These are phyloP conservation scores for Pseudorhiza aurosa DNA, from an alignment of 30 jellyfish, hydroid and myxozoan species.

Conservation along the genomic window DNA sequence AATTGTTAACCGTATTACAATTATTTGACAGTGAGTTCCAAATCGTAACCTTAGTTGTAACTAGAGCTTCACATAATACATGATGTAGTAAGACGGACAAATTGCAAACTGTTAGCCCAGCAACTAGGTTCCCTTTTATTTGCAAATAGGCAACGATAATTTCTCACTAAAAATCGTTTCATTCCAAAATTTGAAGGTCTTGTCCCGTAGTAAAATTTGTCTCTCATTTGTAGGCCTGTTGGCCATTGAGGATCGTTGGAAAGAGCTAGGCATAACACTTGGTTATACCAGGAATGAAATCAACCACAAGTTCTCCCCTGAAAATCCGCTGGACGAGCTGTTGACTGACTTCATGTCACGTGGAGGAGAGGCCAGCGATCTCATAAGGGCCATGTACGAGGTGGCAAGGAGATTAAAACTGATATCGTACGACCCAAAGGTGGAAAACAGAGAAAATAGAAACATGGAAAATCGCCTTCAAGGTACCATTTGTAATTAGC, in stretches of 20 bases:
- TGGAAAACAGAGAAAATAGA: conserved; percentile 84
- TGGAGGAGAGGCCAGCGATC: conserved; percentile 69
- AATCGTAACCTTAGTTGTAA: too few relatives aligned
- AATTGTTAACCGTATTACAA: too few relatives aligned
- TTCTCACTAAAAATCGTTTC: not conserved
- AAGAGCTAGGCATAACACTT: conserved; percentile 74
- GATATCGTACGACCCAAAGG: conserved; percentile 69
- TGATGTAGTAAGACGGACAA: too few relatives aligned
- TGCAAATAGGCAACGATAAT: too few relatives aligned
- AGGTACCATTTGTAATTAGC: too few relatives aligned
- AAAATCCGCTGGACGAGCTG: conserved; percentile 59
- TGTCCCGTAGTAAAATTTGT: too few relatives aligned
- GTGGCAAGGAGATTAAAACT: conserved; percentile 76
- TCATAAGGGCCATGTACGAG: conserved; percentile 59
- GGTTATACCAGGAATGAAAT: conserved; percentile 78
- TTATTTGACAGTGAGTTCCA: too few relatives aligned
- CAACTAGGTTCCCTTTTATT: too few relatives aligned
- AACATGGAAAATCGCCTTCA: conserved; percentile 53
- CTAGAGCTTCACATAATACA: too few relatives aligned
- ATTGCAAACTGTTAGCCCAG: too few relatives aligned
- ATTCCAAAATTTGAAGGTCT: not conserved
- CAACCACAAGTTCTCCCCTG: conserved; percentile 53
- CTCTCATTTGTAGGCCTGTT: conserved; percentile 53
- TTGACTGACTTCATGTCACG: conserved; percentile 76
- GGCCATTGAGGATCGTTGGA: conserved; percentile 82